A percentile compares a stretch with the other conserved stretches of the same genome.
phyloP scores from a whole-genome alignment of 1,140 invertebrate species.

The Acyrthosiphon pisum region DNA sequence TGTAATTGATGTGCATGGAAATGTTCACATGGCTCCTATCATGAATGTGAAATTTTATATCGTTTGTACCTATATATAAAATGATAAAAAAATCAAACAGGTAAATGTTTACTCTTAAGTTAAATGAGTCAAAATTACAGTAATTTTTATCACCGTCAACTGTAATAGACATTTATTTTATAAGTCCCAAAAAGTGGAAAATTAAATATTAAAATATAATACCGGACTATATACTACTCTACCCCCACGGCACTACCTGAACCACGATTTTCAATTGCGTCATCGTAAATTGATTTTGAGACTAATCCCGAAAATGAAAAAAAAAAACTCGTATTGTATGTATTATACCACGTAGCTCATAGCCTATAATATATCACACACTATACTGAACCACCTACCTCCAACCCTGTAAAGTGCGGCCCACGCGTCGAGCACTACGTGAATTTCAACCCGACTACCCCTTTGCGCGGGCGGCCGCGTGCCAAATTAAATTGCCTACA shows the following conservation, averaged over 20 bases:
- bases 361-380: neutral
- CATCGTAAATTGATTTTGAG: neutral
- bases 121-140: too few relatives aligned
- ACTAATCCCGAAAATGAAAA: neutral
- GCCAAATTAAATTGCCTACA: constrained; percentile 30
- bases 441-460: neutral
- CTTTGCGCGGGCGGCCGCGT: constrained; percentile 14
- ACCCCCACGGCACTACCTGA: too few relatives aligned
- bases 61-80: neutral
- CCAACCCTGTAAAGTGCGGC: neutral
- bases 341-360: neutral
- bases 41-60: neutral
- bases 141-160: neutral
- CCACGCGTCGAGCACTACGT: constrained; percentile 23
- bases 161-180: neutral
- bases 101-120: neutral
- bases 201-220: neutral
- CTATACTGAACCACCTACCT: neutral
- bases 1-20: neutral
- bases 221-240: too few relatives aligned
- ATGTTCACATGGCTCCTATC: neutral
- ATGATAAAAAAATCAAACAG: neutral
- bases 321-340: neutral
- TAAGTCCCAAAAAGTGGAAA: neutral
- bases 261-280: neutral